Conservation (phyloP, 2,113 vertebrate genomes). For the Montifringilla adamsi region DNA sequence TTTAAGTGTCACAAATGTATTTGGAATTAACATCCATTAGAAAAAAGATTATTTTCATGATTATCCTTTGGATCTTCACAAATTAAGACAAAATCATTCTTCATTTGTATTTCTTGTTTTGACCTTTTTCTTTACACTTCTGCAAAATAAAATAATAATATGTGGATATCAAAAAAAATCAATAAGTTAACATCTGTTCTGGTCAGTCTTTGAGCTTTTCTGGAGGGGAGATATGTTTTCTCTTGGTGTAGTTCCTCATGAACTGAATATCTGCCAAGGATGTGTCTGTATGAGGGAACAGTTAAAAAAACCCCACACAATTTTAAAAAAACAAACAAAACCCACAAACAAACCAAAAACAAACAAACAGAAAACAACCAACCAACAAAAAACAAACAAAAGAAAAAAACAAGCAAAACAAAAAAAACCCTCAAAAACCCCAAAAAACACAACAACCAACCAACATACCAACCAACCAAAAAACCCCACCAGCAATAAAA, state of each 20-base stretch:
- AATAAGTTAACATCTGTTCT: background rate
- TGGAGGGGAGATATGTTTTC: background rate
- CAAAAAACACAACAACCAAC: background rate
- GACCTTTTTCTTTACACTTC: background rate
- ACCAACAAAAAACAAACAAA: too few species aligned
- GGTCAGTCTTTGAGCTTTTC: background rate
- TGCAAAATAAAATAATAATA: background rate
- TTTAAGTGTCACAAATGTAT: background rate
- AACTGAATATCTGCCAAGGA: background rate
- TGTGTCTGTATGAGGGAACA: background rate
- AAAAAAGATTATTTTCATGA: background rate
- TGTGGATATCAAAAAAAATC: background rate
- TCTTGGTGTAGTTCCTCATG: background rate
- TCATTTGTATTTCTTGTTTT: background rate
- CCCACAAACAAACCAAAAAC: too few species aligned
- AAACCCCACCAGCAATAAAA: background rate
- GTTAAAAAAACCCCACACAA: background rate
- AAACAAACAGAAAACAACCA: too few species aligned
- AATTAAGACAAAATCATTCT: background rate
- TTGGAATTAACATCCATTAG: background rate
- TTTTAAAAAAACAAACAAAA: background rate
- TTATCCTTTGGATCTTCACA: background rate
- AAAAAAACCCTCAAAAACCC: background rate
- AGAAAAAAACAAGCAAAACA: too few species aligned
- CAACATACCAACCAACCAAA: background rate